phyloP scores from a whole-genome alignment of 2,888 invertebrate genomes.

The Agrilus biguttatus region DNA sequence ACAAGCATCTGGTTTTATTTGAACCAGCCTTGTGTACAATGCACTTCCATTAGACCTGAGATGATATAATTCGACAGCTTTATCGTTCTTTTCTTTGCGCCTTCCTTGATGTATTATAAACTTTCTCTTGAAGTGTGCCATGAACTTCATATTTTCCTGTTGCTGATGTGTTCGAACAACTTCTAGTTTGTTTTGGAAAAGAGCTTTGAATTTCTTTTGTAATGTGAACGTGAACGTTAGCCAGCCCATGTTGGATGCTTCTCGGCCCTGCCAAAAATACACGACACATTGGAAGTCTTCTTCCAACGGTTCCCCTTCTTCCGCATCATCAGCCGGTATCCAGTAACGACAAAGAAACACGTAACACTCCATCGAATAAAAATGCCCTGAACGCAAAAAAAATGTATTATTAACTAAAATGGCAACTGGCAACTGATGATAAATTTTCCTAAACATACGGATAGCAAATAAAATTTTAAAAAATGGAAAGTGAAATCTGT shows the following conservation, averaged over 20 bases:
- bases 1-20: constrained; percentile 73
- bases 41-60: constrained; percentile 91
- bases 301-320: constrained; percentile 35
- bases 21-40: constrained; percentile 81
- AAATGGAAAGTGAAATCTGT: too few relatives aligned
- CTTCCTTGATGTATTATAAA: constrained; percentile 88
- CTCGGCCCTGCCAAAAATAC: constrained; percentile 99
- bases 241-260: constrained; percentile 99
- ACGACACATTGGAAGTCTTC: constrained; percentile 82
- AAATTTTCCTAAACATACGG: too few relatives aligned
- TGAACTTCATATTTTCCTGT: constrained; percentile 95
- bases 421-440: too few relatives aligned
- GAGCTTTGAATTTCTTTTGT: constrained; percentile 78
- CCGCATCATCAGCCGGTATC: constrained; percentile 48
- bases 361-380: constrained; percentile 92
- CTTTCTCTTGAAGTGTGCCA: constrained; percentile 91
- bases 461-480: too few relatives aligned
- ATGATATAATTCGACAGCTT: constrained; percentile 81
- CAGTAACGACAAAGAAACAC: constrained; percentile 96
- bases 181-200: constrained; percentile 82
- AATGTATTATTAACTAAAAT: too few relatives aligned
- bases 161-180: constrained; percentile 95
- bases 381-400: constrained; percentile 42
- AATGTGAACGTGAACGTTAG: constrained; percentile 95
- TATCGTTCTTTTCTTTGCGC: constrained; percentile 38